Evolutionary conservation across 2,113 vertebrate genomes (phyloP).

Genomic region (Guaruba guarouba): DNA sequence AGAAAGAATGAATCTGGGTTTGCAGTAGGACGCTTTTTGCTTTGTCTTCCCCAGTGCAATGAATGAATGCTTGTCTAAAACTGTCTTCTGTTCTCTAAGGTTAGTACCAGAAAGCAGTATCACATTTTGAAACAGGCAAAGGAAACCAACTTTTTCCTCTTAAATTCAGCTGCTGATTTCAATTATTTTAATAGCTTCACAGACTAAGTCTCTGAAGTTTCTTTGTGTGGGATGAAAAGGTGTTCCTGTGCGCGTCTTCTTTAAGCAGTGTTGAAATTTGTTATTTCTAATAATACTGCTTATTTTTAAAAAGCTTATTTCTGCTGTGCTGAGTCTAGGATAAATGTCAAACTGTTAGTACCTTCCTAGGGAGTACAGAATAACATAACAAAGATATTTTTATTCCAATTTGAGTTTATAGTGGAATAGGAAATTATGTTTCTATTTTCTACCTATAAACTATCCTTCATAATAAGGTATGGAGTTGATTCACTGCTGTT

Average conservation of each 20-base stretch:
- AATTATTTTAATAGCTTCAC: background rate
- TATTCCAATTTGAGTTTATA: background rate
- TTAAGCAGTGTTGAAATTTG: background rate
- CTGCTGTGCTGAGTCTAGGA: background rate
- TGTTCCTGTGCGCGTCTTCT: background rate
- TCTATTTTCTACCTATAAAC: background rate
- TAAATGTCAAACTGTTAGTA: background rate
- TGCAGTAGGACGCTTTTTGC: background rate
- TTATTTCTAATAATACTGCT: background rate
- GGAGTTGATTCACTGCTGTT: background rate
- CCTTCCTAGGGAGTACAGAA: background rate
- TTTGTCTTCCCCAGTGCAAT: background rate
- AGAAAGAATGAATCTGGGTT: background rate
- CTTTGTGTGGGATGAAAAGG: background rate
- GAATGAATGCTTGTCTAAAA: background rate
- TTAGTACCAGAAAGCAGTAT: background rate
- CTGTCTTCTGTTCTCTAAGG: background rate
- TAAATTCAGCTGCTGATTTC: background rate
- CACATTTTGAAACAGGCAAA: background rate
- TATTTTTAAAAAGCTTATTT: background rate
- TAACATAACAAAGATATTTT: constrained; percentile 4
- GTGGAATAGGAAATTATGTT: background rate
- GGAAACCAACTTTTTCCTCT: background rate
- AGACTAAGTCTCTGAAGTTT: background rate
- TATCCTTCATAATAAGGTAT: background rate